These are phyloP conservation scores for Cylindroiulus punctatus DNA, from an alignment of 2,888 invertebrate genomes.

Conservation along the genomic window DNA sequence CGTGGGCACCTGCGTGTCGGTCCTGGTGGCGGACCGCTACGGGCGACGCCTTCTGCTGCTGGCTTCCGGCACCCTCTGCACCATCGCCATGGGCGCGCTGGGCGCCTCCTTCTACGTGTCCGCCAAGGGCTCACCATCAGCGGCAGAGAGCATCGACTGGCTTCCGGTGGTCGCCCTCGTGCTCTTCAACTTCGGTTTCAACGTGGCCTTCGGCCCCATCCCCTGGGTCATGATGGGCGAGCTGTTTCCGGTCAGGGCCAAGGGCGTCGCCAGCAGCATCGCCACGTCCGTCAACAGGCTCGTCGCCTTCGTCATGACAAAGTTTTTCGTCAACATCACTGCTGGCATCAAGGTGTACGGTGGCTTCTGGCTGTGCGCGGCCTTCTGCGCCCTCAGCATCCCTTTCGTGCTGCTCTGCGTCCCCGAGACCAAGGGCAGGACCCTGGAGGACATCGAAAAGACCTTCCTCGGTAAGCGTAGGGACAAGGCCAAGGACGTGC, in stretches of 20 bases:
- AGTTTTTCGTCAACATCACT: conserved; percentile 83
- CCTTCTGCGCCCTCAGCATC: conserved; percentile 74
- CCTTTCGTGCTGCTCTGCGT: conserved; percentile 78
- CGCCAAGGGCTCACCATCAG: conserved; percentile 66
- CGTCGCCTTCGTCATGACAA: conserved; percentile 81
- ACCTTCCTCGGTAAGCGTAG: neutral
- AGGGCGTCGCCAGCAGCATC: conserved; percentile 80
- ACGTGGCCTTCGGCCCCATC: conserved; percentile 82
- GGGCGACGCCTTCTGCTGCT: conserved; percentile 82
- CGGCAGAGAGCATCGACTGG: conserved; percentile 71
- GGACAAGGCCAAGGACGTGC: too few relatives aligned
- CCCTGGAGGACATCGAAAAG: conserved; percentile 71
- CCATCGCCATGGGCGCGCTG: conserved; percentile 79
- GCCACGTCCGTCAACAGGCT: conserved; percentile 82
- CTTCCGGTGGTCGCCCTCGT: conserved; percentile 78
- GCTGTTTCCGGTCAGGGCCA: conserved; percentile 75
- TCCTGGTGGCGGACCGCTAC: conserved; percentile 65
- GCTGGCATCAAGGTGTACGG: conserved; percentile 72
- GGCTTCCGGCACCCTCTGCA: conserved; percentile 77
- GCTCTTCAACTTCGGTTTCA: conserved; percentile 82
- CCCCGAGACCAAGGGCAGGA: conserved; percentile 87
- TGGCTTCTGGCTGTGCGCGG: conserved; percentile 82
- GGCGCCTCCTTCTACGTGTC: conserved; percentile 85
- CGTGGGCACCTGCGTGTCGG: conserved; percentile 77
- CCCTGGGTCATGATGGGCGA: conserved; percentile 85